Conservation (phyloP, 2,797 vertebrate genomes). For the Myotis vivesi region DNA sequence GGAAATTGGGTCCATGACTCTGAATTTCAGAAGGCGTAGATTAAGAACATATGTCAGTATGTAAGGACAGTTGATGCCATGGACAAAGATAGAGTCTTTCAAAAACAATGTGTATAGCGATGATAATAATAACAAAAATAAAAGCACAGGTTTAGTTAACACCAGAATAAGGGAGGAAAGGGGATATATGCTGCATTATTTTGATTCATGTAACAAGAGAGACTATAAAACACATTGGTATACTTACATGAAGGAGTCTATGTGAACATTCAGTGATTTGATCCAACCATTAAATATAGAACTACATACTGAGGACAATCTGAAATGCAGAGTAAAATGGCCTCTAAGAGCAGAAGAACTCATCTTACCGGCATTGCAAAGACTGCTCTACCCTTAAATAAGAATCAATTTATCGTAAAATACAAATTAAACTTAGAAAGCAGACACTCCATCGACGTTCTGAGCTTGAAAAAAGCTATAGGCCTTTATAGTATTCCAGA, state of each 20-base stretch:
- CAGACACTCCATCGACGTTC: not conserved
- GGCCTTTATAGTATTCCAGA: not conserved
- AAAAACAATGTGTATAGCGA: not conserved
- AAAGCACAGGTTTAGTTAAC: not conserved
- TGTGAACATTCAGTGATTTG: not conserved
- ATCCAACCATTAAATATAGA: not conserved
- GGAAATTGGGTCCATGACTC: not conserved
- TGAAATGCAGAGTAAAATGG: not conserved
- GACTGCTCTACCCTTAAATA: not conserved
- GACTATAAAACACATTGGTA: not conserved
- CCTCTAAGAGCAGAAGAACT: conserved; percentile 24
- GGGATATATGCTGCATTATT: not conserved
- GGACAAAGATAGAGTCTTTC: not conserved
- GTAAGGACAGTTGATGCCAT: not conserved
- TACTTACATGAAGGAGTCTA: not conserved
- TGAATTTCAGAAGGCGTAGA: not conserved
- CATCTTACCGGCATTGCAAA: not conserved
- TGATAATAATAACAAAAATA: not conserved
- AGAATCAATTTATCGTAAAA: not conserved
- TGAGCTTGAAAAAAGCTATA: not conserved
- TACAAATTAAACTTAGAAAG: not conserved
- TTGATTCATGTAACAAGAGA: not conserved
- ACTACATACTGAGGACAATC: not conserved
- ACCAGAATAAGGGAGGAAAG: rapidly evolving
- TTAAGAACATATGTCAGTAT: not conserved